Percentiles rank a stretch among this genome's conserved stretches.
These are phyloP conservation scores for Aphidius ervi DNA, from an alignment of 1,140 invertebrate species.

Conservation along the genomic window DNA sequence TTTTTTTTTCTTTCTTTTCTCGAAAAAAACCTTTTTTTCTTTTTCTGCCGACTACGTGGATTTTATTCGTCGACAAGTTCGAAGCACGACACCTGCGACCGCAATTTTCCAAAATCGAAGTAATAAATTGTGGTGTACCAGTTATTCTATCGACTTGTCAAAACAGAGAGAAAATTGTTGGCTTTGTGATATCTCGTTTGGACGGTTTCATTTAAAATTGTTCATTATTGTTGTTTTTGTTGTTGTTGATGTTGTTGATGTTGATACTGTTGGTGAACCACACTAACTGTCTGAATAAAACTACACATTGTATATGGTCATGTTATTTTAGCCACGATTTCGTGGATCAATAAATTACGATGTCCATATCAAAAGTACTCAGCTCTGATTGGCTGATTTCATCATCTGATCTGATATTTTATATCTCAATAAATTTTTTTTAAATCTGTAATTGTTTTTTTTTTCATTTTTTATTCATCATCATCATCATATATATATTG, in stretches of 20 bases:
- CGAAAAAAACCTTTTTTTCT: no score
- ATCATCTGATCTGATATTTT: slow-evolving; percentile 20
- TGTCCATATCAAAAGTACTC: slow-evolving; percentile 20
- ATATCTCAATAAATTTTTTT: not conserved
- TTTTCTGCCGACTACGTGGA: not conserved
- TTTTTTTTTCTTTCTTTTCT: no score
- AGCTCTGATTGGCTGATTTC: slow-evolving; percentile 18
- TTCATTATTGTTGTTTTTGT: not conserved
- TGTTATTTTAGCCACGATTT: slow-evolving; percentile 16
- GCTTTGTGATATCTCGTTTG: slow-evolving; percentile 17
- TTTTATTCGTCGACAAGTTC: not conserved
- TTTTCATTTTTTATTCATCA: slow-evolving; percentile 5
- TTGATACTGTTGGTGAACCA: no score
- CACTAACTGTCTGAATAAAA: no score
- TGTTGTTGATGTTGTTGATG: no score
- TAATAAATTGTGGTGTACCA: slow-evolving; percentile 14
- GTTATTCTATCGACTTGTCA: slow-evolving; percentile 17
- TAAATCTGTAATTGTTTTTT: slow-evolving; percentile 7
- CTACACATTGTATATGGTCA: slow-evolving; percentile 5
- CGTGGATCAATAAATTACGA: slow-evolving; percentile 21
- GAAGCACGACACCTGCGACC: slow-evolving; percentile 6
- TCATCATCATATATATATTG: not conserved
- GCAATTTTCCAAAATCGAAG: slow-evolving; percentile 6
- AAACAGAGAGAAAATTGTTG: not conserved
- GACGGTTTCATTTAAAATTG: slow-evolving; percentile 22